Conservation (phyloP, 2,113 vertebrate genomes). For the Mustelus asterias region DNA sequence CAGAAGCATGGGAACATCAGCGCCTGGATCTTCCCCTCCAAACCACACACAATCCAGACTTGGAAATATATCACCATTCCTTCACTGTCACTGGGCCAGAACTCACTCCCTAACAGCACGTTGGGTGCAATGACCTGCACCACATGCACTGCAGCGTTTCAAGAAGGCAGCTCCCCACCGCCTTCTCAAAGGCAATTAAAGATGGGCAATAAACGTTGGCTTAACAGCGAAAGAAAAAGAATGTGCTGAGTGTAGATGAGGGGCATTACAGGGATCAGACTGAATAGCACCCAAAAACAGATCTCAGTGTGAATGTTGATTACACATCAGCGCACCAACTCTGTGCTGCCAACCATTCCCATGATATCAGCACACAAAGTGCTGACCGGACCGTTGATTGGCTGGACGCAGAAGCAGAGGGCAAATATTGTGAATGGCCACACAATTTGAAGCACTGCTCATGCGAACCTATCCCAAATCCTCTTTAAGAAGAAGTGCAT, state of each 20-base stretch:
- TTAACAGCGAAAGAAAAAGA: too few relatives aligned
- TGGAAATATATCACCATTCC: too few relatives aligned
- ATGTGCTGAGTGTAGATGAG: not conserved
- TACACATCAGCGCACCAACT: not conserved
- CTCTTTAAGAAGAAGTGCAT: not conserved
- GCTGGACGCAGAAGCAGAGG: not conserved
- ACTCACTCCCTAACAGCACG: too few relatives aligned
- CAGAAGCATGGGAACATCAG: too few relatives aligned
- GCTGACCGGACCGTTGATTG: not conserved
- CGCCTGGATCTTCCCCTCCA: too few relatives aligned
- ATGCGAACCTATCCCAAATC: not conserved
- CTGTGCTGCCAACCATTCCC: not conserved
- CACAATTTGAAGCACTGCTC: not conserved
- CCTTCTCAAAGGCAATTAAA: too few relatives aligned
- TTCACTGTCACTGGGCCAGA: too few relatives aligned
- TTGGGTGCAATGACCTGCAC: too few relatives aligned
- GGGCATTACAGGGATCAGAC: not conserved
- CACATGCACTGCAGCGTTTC: too few relatives aligned
- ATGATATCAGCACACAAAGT: not conserved
- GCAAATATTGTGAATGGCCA: not conserved
- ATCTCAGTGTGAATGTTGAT: not conserved
- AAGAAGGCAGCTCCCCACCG: too few relatives aligned
- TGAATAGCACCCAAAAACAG: not conserved
- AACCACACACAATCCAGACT: too few relatives aligned
- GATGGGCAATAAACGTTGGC: too few relatives aligned